A percentile compares a stretch with the other conserved stretches of the same genome.
These are phyloP conservation scores for Gisinianus flammeolus DNA, from an alignment of 2,888 invertebrate species.

Conservation along the genomic window DNA sequence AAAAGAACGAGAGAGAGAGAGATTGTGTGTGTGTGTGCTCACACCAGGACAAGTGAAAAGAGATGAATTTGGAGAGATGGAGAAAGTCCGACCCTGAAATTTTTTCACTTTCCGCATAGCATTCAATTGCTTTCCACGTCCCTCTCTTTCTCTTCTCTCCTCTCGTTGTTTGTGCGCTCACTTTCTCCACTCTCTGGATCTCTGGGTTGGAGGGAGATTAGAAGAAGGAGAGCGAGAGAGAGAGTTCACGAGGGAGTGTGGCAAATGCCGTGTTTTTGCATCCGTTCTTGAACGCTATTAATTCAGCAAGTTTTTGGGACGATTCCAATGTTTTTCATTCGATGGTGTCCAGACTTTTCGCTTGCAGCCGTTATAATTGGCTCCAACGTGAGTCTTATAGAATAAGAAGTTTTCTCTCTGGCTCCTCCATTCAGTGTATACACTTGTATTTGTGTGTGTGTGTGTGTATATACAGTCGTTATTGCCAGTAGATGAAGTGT, in stretches of 20 bases:
- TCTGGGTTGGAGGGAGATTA: too few species aligned
- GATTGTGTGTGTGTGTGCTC: not conserved
- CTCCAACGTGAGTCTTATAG: conserved; percentile 1
- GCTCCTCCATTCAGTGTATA: too few species aligned
- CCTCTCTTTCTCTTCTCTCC: not conserved
- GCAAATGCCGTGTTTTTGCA: not conserved
- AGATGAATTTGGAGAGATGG: not conserved
- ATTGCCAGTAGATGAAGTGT: not conserved
- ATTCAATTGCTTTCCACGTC: conserved; percentile 5
- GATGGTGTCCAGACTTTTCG: conserved; percentile 5
- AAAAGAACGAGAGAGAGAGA: not conserved
- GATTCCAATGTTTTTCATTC: conserved; percentile 11
- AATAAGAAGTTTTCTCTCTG: not conserved
- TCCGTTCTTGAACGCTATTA: not conserved
- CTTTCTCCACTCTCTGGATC: too few species aligned
- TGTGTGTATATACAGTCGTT: not conserved
- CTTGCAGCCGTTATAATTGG: conserved; percentile 27
- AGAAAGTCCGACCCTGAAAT: conserved; percentile 18
- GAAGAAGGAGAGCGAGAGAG: too few species aligned
- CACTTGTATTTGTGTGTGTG: too few species aligned
- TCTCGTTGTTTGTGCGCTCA: not conserved
- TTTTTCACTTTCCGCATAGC: not conserved
- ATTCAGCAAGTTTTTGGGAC: not conserved
- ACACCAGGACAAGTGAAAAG: not conserved
- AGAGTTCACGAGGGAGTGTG: not conserved